These are phyloP conservation scores for Laterallus jamaicensis DNA, from an alignment of 2,113 vertebrate genomes.

Conservation along the genomic window DNA sequence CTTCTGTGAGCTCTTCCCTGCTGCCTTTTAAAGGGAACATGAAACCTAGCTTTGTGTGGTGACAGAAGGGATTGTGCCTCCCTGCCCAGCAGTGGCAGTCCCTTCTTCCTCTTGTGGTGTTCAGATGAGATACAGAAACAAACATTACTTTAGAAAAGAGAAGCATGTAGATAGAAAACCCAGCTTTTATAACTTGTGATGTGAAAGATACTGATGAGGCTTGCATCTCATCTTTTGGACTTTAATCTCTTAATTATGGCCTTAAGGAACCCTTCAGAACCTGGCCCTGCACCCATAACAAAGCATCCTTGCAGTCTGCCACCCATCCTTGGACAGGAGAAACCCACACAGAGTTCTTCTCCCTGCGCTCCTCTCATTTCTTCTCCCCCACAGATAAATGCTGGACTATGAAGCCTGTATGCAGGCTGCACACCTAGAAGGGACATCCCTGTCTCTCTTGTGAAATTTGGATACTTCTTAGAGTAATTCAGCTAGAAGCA, in stretches of 20 bases:
- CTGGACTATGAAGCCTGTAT: neutral
- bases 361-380: neutral
- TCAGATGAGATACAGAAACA: neutral
- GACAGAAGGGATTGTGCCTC: neutral
- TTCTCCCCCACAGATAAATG: neutral
- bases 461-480: constrained; percentile 25
- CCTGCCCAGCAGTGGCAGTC: neutral
- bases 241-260: neutral
- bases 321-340: neutral
- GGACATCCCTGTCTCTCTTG: neutral
- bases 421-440: neutral
- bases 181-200: neutral
- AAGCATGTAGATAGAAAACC: neutral
- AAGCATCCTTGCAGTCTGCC: neutral
- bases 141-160: neutral
- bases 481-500: constrained; percentile 51
- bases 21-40: neutral
- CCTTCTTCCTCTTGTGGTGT: neutral
- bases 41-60: neutral
- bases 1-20: neutral
- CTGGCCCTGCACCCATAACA: neutral
- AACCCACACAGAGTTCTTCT: neutral
- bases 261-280: neutral
- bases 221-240: neutral
- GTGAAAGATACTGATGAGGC: neutral